A percentile compares a stretch with the other conserved stretches of the same genome.
These are phyloP conservation scores for Orthonyx spaldingii DNA, from an alignment of 2,113 vertebrate species.

Conservation along the genomic window DNA sequence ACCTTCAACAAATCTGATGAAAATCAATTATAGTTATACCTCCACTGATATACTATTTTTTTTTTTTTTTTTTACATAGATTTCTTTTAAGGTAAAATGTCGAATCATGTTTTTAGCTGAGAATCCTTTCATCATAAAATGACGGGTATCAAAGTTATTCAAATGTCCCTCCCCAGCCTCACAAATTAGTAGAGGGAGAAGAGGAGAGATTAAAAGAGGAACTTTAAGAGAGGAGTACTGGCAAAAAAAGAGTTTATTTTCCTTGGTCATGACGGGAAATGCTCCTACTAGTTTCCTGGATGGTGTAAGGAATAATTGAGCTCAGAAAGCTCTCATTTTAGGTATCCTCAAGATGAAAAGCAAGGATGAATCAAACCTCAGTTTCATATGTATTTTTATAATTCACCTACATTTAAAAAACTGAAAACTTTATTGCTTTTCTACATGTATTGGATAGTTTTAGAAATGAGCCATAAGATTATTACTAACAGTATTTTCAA, in stretches of 20 bases:
- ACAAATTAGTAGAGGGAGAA: background rate
- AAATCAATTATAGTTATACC: background rate
- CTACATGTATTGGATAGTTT: background rate
- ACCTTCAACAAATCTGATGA: background rate
- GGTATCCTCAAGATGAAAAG: background rate
- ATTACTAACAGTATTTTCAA: background rate
- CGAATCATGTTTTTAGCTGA: background rate
- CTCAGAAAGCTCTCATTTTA: background rate
- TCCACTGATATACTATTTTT: background rate
- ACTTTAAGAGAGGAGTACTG: background rate
- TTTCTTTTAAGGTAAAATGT: background rate
- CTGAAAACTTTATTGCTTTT: background rate
- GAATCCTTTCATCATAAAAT: background rate
- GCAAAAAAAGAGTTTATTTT: background rate
- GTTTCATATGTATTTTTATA: background rate
- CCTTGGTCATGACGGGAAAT: background rate
- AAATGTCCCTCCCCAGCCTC: background rate
- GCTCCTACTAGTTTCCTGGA: background rate
- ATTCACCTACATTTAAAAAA: background rate
- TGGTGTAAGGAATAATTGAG: background rate
- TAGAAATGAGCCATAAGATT: background rate
- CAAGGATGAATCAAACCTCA: background rate
- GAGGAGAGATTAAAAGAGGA: background rate
- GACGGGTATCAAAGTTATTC: background rate
- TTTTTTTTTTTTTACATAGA: background rate